These are phyloP conservation scores for Uropsilus gracilis DNA, from an alignment of 2,113 vertebrate genomes.

Conservation along the genomic window DNA sequence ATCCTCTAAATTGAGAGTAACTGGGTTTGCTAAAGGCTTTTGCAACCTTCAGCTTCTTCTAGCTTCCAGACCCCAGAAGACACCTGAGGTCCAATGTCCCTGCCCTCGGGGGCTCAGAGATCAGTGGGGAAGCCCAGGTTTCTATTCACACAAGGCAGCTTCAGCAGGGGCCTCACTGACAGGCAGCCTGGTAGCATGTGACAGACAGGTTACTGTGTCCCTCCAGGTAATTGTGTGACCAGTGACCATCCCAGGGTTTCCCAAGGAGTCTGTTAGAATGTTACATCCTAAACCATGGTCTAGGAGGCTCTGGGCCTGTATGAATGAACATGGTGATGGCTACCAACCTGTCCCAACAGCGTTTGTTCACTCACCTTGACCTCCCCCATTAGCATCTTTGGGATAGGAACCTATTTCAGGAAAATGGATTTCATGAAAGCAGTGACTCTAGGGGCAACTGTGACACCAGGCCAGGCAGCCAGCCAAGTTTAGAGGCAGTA, in stretches of 20 bases:
- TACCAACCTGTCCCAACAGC: background rate
- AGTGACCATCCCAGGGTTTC: no score
- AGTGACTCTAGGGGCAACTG: background rate
- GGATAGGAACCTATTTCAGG: background rate
- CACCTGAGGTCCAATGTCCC: background rate
- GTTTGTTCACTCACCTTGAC: background rate
- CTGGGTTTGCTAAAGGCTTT: background rate
- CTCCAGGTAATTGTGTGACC: background rate
- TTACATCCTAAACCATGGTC: background rate
- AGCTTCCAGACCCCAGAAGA: background rate
- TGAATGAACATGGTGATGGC: background rate
- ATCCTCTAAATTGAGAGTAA: background rate
- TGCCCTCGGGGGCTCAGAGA: background rate
- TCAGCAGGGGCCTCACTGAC: background rate
- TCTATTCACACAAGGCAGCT: background rate
- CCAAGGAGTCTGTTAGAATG: no score
- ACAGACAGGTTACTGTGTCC: background rate
- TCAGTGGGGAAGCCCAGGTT: no score
- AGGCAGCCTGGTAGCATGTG: fast-evolving
- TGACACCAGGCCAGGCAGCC: background rate
- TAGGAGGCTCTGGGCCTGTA: background rate
- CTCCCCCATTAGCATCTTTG: background rate
- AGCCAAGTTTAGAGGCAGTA: background rate
- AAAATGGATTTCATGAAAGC: background rate
- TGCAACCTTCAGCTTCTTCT: background rate